Base-by-base conservation (phyloP, 1,140 invertebrate species). In the Anagrus nilaparvatae region DNA sequence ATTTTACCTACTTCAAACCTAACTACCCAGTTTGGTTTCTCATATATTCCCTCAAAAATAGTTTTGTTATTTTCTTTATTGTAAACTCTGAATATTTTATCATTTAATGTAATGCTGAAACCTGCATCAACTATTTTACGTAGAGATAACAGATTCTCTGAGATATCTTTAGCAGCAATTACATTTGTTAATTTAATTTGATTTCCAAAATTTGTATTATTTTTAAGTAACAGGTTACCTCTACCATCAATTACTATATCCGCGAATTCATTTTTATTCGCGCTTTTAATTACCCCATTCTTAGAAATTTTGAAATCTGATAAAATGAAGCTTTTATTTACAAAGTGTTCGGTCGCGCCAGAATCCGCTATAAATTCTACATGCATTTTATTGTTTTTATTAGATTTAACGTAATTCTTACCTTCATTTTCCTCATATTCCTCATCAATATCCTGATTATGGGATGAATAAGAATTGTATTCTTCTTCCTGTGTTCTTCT, bases 111-210 rank as follows among this genome's bases (percentile, higher is more conserved):
- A 24, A 53, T 47, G 29, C 44, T 19, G 17, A 49, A 47, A 16
- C 47, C 44, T 32, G 39, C 41, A 21, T 52, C 50, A 36, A 24
- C 50, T 30, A 52, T 37, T 23, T 28, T 41, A 27, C 47, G 8
- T 13, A 52, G 18, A 18, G 50, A 49, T 12, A 48, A 18, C 6
- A 49, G 20, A 40, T 50, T 50, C 9, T 53, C 45, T 29, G 51
- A 44, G 29, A 53, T 45, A 23, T 50, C 38, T 46, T 45, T 39
- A 10, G 48, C 48, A 1, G 45, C 46, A 14, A 48, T 35, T 12
- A 50, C 48, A 21, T 53, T 47, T 27, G 46, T 44, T 45, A 48
- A 45, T 35, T 48, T 53, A 9, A 53, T 48, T 14, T 6, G 2
- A 20, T 43, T 47, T 10, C 16, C 30, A 21, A 43, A 17, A 5